These are phyloP conservation scores for Setipinna tenuifilis DNA, from an alignment of 2,797 vertebrate genomes.

Conservation along the genomic window DNA sequence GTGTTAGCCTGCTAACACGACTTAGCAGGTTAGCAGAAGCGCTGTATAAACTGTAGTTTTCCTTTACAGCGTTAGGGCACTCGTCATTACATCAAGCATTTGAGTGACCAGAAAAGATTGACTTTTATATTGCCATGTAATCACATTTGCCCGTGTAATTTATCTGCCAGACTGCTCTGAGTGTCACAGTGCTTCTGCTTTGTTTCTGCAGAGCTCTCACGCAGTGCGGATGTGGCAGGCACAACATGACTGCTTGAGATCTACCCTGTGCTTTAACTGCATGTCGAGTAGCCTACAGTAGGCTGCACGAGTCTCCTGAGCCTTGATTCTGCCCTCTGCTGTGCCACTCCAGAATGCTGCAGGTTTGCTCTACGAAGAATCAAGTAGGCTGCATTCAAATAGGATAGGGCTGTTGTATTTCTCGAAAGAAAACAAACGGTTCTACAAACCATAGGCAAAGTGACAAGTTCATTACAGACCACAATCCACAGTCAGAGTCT, in stretches of 20 bases:
- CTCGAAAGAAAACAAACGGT: no score
- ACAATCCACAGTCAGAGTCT: no score
- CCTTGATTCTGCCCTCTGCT: neutral
- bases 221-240: slow-evolving; percentile 18
- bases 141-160: neutral
- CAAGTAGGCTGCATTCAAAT: neutral
- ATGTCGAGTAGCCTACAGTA: neutral
- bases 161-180: neutral
- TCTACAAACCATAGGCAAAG: no score
- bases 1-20: slow-evolving; percentile 1
- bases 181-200: neutral
- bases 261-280: neutral
- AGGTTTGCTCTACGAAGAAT: neutral
- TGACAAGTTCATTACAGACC: no score
- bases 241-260: neutral
- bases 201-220: slow-evolving; percentile 11
- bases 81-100: neutral
- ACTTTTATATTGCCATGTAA: neutral
- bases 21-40: neutral
- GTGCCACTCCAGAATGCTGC: neutral
- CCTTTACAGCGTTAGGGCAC: neutral
- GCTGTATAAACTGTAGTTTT: neutral
- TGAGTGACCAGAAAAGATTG: neutral
- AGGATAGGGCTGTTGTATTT: neutral
- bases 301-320: neutral